Base-by-base conservation (phyloP, 2,888 invertebrate genomes). In the Stenchaetothrips biformis region DNA sequence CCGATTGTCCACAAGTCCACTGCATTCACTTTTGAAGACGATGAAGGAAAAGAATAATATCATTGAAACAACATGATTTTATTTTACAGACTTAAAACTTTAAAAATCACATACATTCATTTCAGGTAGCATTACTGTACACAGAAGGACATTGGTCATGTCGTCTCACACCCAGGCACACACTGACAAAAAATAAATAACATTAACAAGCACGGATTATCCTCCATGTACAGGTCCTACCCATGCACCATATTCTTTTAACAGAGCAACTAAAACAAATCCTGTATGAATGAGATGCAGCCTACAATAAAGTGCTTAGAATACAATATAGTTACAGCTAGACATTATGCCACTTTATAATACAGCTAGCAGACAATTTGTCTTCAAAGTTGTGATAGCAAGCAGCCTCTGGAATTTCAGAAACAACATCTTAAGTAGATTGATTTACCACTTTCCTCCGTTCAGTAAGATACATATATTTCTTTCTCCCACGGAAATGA, bases 71-170 rank as follows among this genome's bases (percentile, higher is more conserved):
- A 74, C 67, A 21, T 74, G 11, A 74, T 21, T 74, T 74, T 74
- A 74, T 25, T 74, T 11, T 74, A 74, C 67, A 74, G 21, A n/a
- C 67, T 74, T 74, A 74, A 25, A 74, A 74, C 67, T 21, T 74
- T 74, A 25, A 74, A 74, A 74, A 74, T 74, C 67, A 74, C 67
- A 74, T 74, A 25, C 67, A 74, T 74, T 25, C 67, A 9, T 11
- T 74, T 74, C 67, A 74, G 67, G 67, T 74, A 74, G 67, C 67
- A 25, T 74, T 21, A 25, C 67, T 74, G 67, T 11, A 74, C 67
- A 74, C 67, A 74, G 21, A 74, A 21, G 67, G 67, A 74, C 67
- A 74, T 74, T 74, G 67, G 67, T 74, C 67, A 74, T 74, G 67
- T 18, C 37, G 4, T 37, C 59, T 74, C 25, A 74, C 25, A 74